Evolutionary conservation across 1,140 invertebrate species (phyloP).

Genomic region (Stegodyphus dumicola): DNA sequence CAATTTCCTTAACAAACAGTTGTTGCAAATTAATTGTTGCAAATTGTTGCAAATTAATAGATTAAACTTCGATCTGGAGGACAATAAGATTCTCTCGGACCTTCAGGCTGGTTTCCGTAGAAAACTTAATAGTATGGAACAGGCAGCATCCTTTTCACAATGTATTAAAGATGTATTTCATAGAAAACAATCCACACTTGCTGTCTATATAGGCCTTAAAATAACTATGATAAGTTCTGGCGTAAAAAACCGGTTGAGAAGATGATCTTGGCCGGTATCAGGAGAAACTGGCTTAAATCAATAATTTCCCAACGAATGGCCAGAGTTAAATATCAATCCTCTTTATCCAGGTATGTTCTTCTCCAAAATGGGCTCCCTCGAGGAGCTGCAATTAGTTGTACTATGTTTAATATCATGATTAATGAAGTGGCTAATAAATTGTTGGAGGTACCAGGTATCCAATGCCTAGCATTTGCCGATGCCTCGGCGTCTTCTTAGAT

Average conservation of each 20-base stretch:
- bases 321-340: constrained; percentile 6
- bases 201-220: no score
- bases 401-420: constrained; percentile 20
- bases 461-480: constrained; percentile 21
- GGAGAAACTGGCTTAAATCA: constrained; percentile 9
- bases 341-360: constrained; percentile 12
- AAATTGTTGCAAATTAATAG: no score
- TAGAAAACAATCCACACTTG: no score
- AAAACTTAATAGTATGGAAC: no score
- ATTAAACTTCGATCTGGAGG: no score
- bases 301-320: constrained; percentile 11
- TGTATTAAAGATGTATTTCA: no score
- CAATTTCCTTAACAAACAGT: no score
- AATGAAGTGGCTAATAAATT: constrained; percentile 1
- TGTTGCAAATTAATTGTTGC: no score
- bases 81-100: no score
- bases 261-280: neutral
- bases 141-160: no score
- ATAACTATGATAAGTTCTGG: neutral
- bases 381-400: constrained; percentile 15
- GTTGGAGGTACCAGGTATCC: neutral
- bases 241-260: neutral
- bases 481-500: no score
- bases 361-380: constrained; percentile 13
- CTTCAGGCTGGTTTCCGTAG: no score